Evolutionary conservation across 2,797 vertebrate species (phyloP).

Genomic region (Schizopygopsis pylzovi): DNA sequence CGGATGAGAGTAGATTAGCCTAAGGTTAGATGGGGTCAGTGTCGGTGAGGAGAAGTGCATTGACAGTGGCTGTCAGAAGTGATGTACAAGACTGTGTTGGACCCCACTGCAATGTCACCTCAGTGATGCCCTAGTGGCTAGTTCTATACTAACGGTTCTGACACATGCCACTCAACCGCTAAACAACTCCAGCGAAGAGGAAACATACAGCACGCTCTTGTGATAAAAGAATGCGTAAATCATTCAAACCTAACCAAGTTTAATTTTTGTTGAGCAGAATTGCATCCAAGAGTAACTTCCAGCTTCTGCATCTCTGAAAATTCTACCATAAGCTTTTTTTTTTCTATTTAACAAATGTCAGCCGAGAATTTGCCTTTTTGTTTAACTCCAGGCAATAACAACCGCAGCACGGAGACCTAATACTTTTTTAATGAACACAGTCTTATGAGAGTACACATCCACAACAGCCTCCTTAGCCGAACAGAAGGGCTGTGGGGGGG

Average conservation of each 20-base stretch:
- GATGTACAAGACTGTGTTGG: conserved; percentile 72
- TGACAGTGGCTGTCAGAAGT: conserved; percentile 72
- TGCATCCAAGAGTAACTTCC: conserved; percentile 33
- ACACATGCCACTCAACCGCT: conserved; percentile 24
- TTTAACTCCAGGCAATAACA: conserved; percentile 54
- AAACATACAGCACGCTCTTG: not conserved
- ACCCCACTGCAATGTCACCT: conserved; percentile 68
- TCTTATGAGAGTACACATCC: conserved; percentile 54
- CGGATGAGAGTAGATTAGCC: not conserved
- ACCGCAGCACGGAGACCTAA: conserved; percentile 59
- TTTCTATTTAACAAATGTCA: conserved; percentile 43
- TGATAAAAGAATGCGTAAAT: not conserved
- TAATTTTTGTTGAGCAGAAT: conserved; percentile 44
- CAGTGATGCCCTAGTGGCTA: conserved; percentile 51
- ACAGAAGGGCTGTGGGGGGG: not conserved
- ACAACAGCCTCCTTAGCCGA: conserved; percentile 38
- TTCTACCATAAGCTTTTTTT: conserved; percentile 37
- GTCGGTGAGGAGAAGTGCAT: not conserved
- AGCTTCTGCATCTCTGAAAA: conserved; percentile 9
- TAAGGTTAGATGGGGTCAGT: conserved; percentile 46
- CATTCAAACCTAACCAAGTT: conserved; percentile 6
- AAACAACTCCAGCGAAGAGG: not conserved
- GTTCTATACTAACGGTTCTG: conserved; percentile 15
- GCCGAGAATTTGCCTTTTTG: conserved; percentile 28
- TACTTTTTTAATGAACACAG: conserved; percentile 69